Evolutionary conservation across 2,797 vertebrate genomes (phyloP), one percentile per base, ranked within the genome.

Genomic region (Erpetoichthys calabaricus): DNA sequence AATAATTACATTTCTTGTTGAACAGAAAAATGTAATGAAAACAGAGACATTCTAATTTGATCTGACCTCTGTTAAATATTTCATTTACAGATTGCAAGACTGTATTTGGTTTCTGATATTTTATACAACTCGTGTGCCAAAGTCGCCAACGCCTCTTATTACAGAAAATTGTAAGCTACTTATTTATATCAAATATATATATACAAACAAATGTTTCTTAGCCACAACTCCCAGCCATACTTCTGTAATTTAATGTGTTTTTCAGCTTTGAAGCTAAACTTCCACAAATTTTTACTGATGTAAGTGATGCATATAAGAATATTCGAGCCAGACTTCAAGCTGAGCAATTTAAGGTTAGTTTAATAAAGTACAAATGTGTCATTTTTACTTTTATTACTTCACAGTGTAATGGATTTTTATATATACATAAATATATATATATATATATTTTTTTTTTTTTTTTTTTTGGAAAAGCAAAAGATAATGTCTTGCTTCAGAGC

Each of bases 51-150:
- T 25, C 25, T 25, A 25, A 25, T 25, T 25, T 25, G 25, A 25
- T 25, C 25, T 25, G 25, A 25, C 25, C 25, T 25, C 25, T 25
- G 25, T 25, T 25, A 25, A 25, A 25, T 53, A 6, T 59, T 47
- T 4, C 59, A 60, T 44, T 54, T 56, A 47, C 70, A 89, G 86
- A 73, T 89, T 25, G 81, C 86, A 51, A 76, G 81, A 58, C 68
- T 89, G 53, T 89, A 86, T 64, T 78, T 89, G 1, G 82, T 88
- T 56, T 89, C 86, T 0, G 86, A 89, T 62, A 73, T 89, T 62
- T 72, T 89, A 61, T 78, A 88, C 73, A 89, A 89, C 68, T 87
- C 85, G 0, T 85, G 83, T 69, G 86, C 86, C 70, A 89, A 89
- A 83, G 86, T 86, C 44, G 73, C 82, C 4, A 81, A 85, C 56